These are phyloP conservation scores for Chorisops tibialis DNA, from an alignment of 2,888 invertebrate genomes.

Conservation along the genomic window DNA sequence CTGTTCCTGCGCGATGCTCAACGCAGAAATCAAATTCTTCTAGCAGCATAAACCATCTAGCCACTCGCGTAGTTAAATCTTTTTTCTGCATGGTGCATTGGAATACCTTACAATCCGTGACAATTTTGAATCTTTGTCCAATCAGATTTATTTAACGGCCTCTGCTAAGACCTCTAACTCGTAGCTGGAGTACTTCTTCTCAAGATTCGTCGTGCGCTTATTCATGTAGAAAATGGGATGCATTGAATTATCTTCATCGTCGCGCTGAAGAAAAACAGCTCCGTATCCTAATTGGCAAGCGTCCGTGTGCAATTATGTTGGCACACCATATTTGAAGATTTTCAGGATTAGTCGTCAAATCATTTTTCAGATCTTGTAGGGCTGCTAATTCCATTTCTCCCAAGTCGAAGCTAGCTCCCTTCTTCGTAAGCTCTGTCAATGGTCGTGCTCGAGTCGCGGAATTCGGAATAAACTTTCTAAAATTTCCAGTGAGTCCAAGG, in stretches of 20 bases:
- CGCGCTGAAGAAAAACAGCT: not conserved
- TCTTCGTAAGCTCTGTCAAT: not conserved
- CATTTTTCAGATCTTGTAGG: no score
- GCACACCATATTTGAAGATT: not conserved
- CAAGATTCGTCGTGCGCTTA: conserved; percentile 31
- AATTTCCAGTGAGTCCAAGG: not conserved
- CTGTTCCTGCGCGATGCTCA: no score
- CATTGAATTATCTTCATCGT: conserved; percentile 19
- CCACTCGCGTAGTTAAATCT: no score
- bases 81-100: no score
- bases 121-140: no score
- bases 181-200: conserved; percentile 34
- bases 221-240: conserved; percentile 36
- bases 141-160: no score
- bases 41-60: no score
- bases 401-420: no score
- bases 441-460: not conserved
- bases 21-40: no score
- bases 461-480: not conserved
- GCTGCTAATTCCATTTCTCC: no score
- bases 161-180: conserved; percentile 35
- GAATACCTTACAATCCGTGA: no score
- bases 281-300: not conserved
- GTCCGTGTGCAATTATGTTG: not conserved
- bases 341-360: not conserved